A percentile compares a stretch with the other conserved stretches of the same genome.
Conservation (phyloP, 2,797 vertebrate genomes). For the Chloroceryle amazona region DNA sequence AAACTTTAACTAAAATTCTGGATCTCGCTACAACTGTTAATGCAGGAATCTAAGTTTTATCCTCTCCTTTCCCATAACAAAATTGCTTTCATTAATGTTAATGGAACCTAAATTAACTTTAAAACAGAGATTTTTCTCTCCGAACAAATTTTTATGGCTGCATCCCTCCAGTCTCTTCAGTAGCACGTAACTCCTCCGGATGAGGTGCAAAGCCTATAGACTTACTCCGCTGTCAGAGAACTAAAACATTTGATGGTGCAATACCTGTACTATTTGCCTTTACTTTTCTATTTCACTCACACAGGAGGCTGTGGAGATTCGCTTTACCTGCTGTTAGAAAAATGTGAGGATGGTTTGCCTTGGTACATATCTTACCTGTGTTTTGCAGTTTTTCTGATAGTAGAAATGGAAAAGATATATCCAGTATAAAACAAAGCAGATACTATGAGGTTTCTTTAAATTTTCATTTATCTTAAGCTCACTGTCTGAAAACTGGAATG, state of each 20-base stretch:
- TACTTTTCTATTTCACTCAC: not conserved
- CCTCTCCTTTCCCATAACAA: not conserved
- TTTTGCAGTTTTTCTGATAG: not conserved
- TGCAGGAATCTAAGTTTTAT: not conserved
- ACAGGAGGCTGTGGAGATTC: not conserved
- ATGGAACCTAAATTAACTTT: not conserved
- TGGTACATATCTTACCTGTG: too few species aligned
- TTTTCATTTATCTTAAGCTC: not conserved
- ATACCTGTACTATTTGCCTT: not conserved
- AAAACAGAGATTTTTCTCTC: not conserved
- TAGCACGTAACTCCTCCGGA: not conserved
- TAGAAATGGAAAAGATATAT: not conserved
- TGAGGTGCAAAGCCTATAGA: not conserved
- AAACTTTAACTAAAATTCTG: not conserved
- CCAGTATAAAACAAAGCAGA: not conserved
- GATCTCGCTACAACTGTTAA: not conserved
- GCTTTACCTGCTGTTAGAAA: not conserved
- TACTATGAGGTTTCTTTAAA: not conserved
- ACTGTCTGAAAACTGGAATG: not conserved
- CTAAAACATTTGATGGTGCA: not conserved
- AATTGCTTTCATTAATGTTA: not conserved
- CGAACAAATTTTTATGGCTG: not conserved
- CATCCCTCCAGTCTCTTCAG: not conserved
- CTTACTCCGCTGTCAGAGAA: not conserved
- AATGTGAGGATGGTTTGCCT: not conserved